These are phyloP conservation scores for Charadrius vociferus DNA, from an alignment of 2,113 vertebrate species.

Conservation along the genomic window DNA sequence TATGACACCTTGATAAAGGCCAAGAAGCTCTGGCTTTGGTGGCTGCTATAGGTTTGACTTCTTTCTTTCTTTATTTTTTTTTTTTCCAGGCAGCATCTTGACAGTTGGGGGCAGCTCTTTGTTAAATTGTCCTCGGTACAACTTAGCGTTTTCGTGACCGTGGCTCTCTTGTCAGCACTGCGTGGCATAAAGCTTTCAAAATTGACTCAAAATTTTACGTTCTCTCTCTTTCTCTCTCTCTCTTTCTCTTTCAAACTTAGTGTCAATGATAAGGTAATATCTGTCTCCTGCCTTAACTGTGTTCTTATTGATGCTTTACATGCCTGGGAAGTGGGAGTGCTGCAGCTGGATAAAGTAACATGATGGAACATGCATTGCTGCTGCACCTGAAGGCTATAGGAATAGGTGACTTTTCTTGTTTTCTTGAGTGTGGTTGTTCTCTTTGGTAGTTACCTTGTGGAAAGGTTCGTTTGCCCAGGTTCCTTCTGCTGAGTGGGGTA, in stretches of 20 bases:
- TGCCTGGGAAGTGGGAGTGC: constrained; percentile 68
- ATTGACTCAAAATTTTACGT: not conserved
- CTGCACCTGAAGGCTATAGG: constrained; percentile 70
- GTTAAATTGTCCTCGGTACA: not conserved
- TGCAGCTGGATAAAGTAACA: constrained; percentile 70
- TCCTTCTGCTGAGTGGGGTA: constrained; percentile 20
- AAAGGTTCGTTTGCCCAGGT: constrained; percentile 53
- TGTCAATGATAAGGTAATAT: constrained; percentile 63
- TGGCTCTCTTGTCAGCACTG: constrained; percentile 3
- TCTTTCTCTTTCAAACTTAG: constrained; percentile 46
- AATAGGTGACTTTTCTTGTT: constrained; percentile 67
- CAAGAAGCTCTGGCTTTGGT: not conserved
- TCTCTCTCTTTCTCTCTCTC: not conserved
- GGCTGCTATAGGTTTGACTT: not conserved
- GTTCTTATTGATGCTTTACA: constrained; percentile 66
- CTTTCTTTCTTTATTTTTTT: not conserved
- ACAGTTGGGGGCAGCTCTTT: not conserved
- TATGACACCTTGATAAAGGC: not conserved
- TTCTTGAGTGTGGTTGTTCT: constrained; percentile 68
- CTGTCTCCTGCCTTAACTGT: constrained; percentile 63
- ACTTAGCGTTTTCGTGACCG: not conserved
- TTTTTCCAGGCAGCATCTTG: not conserved
- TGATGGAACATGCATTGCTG: constrained; percentile 63
- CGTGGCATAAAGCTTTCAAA: constrained; percentile 17
- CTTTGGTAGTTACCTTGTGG: constrained; percentile 33